Conservation (phyloP, 2,113 vertebrate species). For the Crotalus tigris region DNA sequence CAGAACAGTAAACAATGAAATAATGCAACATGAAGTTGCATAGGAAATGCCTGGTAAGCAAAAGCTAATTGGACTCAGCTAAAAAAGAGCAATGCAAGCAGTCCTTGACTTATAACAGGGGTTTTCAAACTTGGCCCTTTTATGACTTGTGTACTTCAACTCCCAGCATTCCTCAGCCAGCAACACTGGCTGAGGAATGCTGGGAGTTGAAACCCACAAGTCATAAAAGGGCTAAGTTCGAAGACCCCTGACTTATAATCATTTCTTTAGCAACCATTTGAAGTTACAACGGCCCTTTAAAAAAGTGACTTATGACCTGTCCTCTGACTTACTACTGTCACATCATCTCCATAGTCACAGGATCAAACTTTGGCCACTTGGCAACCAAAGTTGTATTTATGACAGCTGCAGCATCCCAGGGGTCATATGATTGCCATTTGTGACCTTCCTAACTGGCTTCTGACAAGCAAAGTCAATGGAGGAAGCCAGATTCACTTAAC, state of each 20-base stretch:
- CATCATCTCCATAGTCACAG: background rate
- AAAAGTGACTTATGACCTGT: background rate
- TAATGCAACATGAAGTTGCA: constrained; percentile 9
- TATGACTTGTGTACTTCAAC: too few species aligned
- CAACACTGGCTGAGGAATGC: too few species aligned
- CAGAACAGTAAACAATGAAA: constrained; percentile 7
- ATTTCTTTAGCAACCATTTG: background rate
- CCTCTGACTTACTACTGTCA: background rate
- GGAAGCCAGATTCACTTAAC: background rate
- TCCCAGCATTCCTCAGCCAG: too few species aligned
- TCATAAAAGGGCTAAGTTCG: too few species aligned
- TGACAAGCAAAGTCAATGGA: background rate
- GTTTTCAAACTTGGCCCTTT: too few species aligned
- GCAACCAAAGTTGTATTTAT: background rate
- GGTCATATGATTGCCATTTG: background rate
- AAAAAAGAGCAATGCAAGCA: background rate
- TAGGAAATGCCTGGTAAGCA: rapidly evolving
- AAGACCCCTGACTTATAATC: background rate
- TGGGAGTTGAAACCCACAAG: too few species aligned
- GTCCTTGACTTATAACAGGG: background rate
- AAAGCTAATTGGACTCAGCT: background rate
- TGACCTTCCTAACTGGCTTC: background rate
- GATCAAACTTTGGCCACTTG: background rate
- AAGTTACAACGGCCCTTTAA: background rate
- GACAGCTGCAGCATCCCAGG: background rate